Base-by-base conservation (phyloP, 2,113 vertebrate species). In the Lucifuga dentata region DNA sequence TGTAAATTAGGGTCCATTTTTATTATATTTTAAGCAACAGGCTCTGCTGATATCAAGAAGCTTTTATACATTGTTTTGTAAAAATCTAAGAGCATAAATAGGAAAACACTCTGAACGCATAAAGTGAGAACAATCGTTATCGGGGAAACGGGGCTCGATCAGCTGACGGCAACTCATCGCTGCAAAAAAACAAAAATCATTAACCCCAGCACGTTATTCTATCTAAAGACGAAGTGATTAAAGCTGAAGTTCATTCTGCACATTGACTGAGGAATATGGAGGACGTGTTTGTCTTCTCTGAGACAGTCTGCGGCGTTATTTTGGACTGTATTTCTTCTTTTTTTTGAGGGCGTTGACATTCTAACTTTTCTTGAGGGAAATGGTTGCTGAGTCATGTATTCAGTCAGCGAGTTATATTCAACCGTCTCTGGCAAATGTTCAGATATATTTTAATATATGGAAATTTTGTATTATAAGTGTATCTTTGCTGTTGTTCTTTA, bases 381-480 rank as follows among this genome's bases (percentile, higher is more conserved):
- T 41, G 40, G n/a, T 52, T 26, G 43, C 72, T 39, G 62, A 72
- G 55, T 48, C 61, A 63, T 43, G 44, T 23, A 48, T 50, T 61
- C 50, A 24, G 26, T 29, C 26, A 29, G 3, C 7, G 26, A 29
- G 26, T 29, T 29, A 3, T 29, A 63, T 46, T 52, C 55, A 57
- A 69, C 35, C 13, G 64, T 64, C 60, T 81, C 56, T 72, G 68
- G 55, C 73, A 72, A 73, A 81, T 44, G 52, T 69, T 68, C 16
- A 16, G 17, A 78, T 85, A 84, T 86, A 87, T 89, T 90, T 90
- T 85, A 84, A 87, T 85, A 86, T 89, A 83, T 78, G 66, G 63
- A 75, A 49, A 74, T 88, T 88, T 90, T 87, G 71, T 89, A 88
- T 73, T 39, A 60, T 73, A 76, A 70, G 52, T 72, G 65, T 87